Evolutionary conservation across 2,113 vertebrate genomes (phyloP).

Genomic region (Loxodonta africana): DNA sequence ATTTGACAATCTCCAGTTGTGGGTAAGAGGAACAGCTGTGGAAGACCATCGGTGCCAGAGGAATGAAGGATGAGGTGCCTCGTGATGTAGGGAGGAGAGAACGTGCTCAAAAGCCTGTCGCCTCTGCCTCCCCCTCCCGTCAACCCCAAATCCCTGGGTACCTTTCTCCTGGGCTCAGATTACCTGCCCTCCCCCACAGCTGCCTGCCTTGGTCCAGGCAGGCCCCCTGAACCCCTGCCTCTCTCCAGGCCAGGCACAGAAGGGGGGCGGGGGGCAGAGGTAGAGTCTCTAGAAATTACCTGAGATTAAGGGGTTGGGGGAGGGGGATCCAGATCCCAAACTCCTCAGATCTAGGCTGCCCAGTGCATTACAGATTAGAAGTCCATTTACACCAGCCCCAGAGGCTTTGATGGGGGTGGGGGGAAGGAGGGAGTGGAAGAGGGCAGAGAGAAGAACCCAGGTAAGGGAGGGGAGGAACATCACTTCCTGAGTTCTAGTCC

Average conservation of each 20-base stretch:
- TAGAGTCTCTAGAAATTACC: neutral
- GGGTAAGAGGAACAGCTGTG: conserved; percentile 51
- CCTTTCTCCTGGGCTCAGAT: conserved; percentile 43
- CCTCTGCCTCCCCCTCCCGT: neutral
- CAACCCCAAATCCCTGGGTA: neutral
- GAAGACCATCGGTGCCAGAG: neutral
- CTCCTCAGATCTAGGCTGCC: neutral
- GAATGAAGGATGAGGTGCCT: conserved; percentile 61
- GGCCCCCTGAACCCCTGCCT: neutral
- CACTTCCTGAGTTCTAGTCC: neutral
- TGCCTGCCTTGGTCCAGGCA: neutral
- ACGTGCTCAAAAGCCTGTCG: neutral
- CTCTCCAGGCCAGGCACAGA: neutral
- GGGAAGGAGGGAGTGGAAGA: neutral
- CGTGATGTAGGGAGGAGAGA: conserved; percentile 19
- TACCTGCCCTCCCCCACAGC: conserved; percentile 37
- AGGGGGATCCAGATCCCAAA: neutral
- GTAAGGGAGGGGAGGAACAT: neutral
- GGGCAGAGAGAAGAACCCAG: neutral
- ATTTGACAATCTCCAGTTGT: neutral
- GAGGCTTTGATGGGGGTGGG: neutral
- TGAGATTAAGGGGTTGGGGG: neutral
- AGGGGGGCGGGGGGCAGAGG: accelerated
- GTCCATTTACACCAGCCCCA: neutral
- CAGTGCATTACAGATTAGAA: neutral